Conservation (phyloP, 2,113 vertebrate species). For the Cichladusa arquata region DNA sequence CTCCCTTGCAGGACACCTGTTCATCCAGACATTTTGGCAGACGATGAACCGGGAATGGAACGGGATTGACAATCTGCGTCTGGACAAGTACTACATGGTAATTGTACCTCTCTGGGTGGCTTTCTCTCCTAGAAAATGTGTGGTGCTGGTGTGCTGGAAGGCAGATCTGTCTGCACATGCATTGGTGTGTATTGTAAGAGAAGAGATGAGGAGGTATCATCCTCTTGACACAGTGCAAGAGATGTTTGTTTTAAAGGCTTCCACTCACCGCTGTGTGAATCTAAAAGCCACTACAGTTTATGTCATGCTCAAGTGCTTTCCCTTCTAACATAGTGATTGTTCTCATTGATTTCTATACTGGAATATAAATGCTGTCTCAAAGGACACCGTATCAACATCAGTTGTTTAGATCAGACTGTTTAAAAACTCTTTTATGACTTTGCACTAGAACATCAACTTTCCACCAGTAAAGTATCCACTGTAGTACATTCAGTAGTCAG, state of each 20-base stretch:
- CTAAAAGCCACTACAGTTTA: background rate
- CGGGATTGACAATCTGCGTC: slow-evolving; percentile 81
- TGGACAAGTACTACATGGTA: slow-evolving; percentile 87
- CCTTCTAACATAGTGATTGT: background rate
- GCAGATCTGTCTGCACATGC: background rate
- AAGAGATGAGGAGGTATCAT: background rate
- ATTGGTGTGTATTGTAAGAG: background rate
- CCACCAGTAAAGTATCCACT: background rate
- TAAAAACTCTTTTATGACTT: background rate
- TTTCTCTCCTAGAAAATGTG: background rate
- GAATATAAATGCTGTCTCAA: background rate
- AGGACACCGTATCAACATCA: background rate
- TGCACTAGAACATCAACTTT: background rate
- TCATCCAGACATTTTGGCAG: slow-evolving; percentile 84
- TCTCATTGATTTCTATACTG: background rate
- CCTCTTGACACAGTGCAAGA: background rate
- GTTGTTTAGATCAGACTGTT: background rate
- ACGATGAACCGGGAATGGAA: slow-evolving; percentile 91
- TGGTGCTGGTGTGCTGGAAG: background rate
- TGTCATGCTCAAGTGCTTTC: background rate
- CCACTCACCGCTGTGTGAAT: background rate
- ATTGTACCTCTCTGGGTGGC: background rate
- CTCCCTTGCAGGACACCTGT: slow-evolving; percentile 79
- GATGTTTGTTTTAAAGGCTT: background rate
- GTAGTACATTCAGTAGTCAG: background rate